Percentiles rank a stretch among this genome's conserved stretches.
These are phyloP conservation scores for Nixonia krombeini DNA, from an alignment of 1,140 invertebrate species.

Conservation along the genomic window DNA sequence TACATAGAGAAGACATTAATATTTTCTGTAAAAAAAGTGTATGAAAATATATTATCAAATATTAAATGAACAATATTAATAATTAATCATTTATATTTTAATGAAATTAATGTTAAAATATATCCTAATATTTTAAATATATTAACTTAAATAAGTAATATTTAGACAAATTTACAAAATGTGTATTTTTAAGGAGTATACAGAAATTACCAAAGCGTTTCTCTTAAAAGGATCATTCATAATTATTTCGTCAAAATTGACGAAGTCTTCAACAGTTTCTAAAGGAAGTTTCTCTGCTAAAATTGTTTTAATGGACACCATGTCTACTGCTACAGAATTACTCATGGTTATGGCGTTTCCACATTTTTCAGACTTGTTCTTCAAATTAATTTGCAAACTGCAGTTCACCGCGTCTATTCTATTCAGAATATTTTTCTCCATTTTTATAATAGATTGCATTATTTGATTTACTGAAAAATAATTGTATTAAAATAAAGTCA, in stretches of 20 bases:
- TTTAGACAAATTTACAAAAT: neutral
- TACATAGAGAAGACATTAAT: conserved; percentile 38
- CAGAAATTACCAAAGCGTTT: conserved; percentile 19
- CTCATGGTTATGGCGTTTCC: neutral
- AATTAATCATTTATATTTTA: conserved; percentile 4
- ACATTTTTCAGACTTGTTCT: neutral
- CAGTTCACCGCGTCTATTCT: conserved; percentile 1
- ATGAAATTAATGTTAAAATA: too few relatives aligned
- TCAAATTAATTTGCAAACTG: neutral
- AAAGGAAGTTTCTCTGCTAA: conserved; percentile 42
- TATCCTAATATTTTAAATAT: too few relatives aligned
- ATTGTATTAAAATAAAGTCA: too few relatives aligned
- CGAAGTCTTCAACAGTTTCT: conserved; percentile 37
- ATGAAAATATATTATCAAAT: conserved; percentile 6
- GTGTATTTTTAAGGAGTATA: neutral
- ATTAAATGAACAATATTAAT: conserved; percentile 1
- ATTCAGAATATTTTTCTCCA: conserved; percentile 1
- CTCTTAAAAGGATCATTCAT: conserved; percentile 37
- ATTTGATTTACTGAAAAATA: conserved; percentile 1
- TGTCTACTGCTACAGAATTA: conserved; percentile 39
- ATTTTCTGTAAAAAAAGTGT: conserved; percentile 36
- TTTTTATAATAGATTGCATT: neutral
- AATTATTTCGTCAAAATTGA: conserved; percentile 41
- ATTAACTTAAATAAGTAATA: conserved; percentile 32
- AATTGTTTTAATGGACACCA: conserved; percentile 34